Base-by-base conservation (phyloP, 2,888 invertebrate species). In the Dione vanillae region DNA sequence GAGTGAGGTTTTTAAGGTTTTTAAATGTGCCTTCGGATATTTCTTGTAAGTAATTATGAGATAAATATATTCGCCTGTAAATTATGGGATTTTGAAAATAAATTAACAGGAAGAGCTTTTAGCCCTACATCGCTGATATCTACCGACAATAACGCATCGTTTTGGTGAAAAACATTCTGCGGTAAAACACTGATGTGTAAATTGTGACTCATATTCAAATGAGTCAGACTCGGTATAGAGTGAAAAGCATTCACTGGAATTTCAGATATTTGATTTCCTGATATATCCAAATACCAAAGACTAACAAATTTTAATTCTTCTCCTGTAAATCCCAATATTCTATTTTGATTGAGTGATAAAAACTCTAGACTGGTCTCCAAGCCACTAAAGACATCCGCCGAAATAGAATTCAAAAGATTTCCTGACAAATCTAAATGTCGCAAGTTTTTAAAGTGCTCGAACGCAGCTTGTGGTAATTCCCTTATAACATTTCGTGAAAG, bases 401-500 rank as follows among this genome's bases (percentile, higher is more conserved):
- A 95, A 65, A 97, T 93, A 16, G 94, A 94, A 20, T 96, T 95
- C 65, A 97, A 87, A 70, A 97, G 95, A 83, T 98, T 98, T 37
- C 97, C 96, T 35, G 96, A 96, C 43, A 98, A 90, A 82, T 97
- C 97, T 75, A 98, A 92, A 76, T 94, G 94, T 73, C 94, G 91
- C 61, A 98, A 90, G 75, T 95, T 95, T 83, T 96, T 95, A 83
- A 97, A 97, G 84, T 96, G 95, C 80, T 96, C 95, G 83, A 98
- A 98, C 0, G 97, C 96, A 35, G 95, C 96, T 0, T 96, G 85
- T 0, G 98, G 98, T 70, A 98, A 92, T 90, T 98, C 98, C 64
- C 97, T 94, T 47, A 98, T 97, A 2, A 98, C 96, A 86, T 98
- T 98, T 74, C 97, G 95, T 0, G 97, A 96, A 41, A 98, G 90